Base-by-base conservation (phyloP, 1,140 invertebrate species). In the Sarcophaga bullata region DNA sequence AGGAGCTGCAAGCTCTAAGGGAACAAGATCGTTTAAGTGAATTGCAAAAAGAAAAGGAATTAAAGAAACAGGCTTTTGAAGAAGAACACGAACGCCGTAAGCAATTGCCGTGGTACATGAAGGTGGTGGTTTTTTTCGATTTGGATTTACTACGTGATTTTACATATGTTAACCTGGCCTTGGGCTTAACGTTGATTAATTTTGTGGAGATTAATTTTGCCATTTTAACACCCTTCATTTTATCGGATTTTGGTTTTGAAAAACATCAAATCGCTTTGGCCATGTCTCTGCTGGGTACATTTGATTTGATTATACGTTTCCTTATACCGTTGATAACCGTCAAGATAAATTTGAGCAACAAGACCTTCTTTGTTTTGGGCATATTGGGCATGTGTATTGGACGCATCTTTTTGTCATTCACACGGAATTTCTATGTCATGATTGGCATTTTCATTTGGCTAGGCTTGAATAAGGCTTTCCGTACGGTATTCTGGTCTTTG, bases 131-230 rank as follows among this genome's bases (percentile, higher is more conserved):
- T 1, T 93, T 94, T 83, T 94, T 94, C 85, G 94, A 94, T 85
- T 90, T 95, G 80, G 92, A 94, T 86, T 87, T 95, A 25, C 85
- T 95, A 52, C 91, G 92, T 84, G 94, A 95, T 88, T 91, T 92
- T 6, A 92, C 93, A 8, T 95, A 93, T 83, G 91, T 94, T 3
- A 95, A 94, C 85, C 90, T 95, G 37, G 92, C 94, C 90, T 85
- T 95, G 58, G 94, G 94, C 19, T 92, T 95, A 80, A 94, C 93
- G 9, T 86, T 95, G 11, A 93, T 94, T 6, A 92, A 93, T 84
- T 94, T 94, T 84, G 92, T 92, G 37, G 94, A 95, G 86, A 88
- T 94, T 10, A 95, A 94, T 86, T 95, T 95, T 87, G 93, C 94
- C 3, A 90, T 95, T 6, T 86, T 95, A 49, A 94, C 93, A 0